Percentiles rank a stretch among this genome's conserved stretches.
Conservation (phyloP, 2,113 vertebrate genomes). For the Heteronetta atricapilla region DNA sequence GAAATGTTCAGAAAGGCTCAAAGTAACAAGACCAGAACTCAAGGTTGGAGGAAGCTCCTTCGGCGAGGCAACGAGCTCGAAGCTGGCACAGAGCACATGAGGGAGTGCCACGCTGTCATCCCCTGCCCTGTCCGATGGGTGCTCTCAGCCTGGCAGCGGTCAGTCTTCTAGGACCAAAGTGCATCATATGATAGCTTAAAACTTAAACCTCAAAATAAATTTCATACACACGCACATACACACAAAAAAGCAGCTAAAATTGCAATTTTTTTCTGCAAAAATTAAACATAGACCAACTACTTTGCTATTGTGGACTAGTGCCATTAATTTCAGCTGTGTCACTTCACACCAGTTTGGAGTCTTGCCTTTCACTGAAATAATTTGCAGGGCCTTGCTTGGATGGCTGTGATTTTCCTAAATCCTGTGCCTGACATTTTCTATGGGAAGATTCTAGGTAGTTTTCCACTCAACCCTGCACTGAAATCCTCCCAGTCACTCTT, state of each 20-base stretch:
- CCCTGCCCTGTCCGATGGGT: neutral
- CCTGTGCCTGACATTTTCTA: neutral
- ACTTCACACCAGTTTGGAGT: neutral
- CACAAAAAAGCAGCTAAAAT: neutral
- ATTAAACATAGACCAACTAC: neutral
- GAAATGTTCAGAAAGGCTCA: neutral
- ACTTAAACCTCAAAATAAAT: neutral
- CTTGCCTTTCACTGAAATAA: neutral
- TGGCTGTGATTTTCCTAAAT: neutral
- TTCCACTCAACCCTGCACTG: neutral
- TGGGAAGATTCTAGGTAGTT: neutral
- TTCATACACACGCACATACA: neutral
- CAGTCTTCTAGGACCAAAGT: neutral
- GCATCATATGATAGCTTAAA: neutral
- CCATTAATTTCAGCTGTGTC: neutral
- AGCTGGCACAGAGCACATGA: neutral
- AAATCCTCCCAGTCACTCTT: neutral
- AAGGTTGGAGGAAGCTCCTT: neutral
- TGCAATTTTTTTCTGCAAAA: neutral
- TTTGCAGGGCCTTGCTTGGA: neutral
- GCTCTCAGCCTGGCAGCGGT: neutral
- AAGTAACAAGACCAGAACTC: constrained; percentile 11
- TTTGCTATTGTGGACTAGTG: neutral
- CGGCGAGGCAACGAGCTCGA: neutral
- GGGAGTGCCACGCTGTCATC: neutral